These are phyloP conservation scores for Drosophila sp. DNA, from an alignment of 1,140 invertebrate species.

Conservation along the genomic window DNA sequence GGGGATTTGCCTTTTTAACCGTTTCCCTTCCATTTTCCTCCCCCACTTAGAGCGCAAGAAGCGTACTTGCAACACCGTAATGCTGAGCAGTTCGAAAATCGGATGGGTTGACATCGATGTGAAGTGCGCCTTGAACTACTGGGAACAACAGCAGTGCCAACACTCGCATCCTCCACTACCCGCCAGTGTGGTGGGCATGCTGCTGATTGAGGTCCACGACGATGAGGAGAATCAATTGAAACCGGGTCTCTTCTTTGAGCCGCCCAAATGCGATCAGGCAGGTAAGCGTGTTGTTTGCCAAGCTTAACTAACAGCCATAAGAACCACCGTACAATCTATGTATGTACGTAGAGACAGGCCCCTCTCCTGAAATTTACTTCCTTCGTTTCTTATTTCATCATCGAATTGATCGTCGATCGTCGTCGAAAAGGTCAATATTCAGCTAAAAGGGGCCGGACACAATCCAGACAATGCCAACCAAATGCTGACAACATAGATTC, in stretches of 20 bases:
- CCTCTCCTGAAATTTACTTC: not conserved
- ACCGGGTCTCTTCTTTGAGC: slow-evolving; percentile 75
- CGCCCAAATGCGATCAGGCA: slow-evolving; percentile 81
- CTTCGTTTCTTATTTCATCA: not conserved
- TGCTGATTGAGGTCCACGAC: slow-evolving; percentile 80
- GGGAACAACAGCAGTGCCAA: slow-evolving; percentile 63
- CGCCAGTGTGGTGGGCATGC: slow-evolving; percentile 59
- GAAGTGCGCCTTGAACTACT: slow-evolving; percentile 73
- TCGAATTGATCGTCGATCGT: slow-evolving; percentile 37
- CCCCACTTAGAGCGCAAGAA: slow-evolving; percentile 73
- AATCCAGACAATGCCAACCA: slow-evolving; percentile 26
- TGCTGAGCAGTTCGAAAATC: slow-evolving; percentile 66
- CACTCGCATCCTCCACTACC: slow-evolving; percentile 20
- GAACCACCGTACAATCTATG: not conserved
- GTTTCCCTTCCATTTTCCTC: not conserved
- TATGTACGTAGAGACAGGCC: slow-evolving; percentile 23
- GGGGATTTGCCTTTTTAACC: not conserved
- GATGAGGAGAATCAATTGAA: slow-evolving; percentile 76
- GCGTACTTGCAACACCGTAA: slow-evolving; percentile 78
- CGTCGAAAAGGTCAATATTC: slow-evolving; percentile 58
- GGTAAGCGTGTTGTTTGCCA: slow-evolving; percentile 83
- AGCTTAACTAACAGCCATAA: slow-evolving; percentile 64
- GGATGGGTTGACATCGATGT: slow-evolving; percentile 82
- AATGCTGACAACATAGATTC: slow-evolving; percentile 29
- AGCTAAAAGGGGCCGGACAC: slow-evolving; percentile 56